Percentiles rank a stretch among this genome's conserved stretches.
These are phyloP conservation scores for Myotis vivesi DNA, from an alignment of 2,797 vertebrate genomes.

Conservation along the genomic window DNA sequence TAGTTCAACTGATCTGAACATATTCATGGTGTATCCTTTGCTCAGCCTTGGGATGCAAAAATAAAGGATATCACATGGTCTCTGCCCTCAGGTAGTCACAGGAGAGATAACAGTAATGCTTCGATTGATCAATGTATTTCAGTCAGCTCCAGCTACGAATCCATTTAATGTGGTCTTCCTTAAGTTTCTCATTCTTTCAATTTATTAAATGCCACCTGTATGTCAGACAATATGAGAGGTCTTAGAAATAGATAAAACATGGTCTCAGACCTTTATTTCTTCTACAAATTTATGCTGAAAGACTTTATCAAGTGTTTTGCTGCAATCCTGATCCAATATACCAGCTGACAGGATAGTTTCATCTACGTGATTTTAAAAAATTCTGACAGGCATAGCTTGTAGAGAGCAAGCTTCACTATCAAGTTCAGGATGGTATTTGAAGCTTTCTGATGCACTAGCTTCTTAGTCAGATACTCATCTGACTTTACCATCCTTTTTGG, in stretches of 20 bases:
- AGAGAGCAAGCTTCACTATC: not conserved
- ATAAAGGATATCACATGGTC: not conserved
- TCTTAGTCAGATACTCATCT: not conserved
- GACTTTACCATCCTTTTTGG: not conserved
- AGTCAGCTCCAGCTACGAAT: not conserved
- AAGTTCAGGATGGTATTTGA: not conserved
- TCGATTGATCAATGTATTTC: not conserved
- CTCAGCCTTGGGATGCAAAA: not conserved
- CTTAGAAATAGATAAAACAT: not conserved
- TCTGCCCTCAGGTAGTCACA: not conserved
- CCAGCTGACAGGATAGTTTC: not conserved
- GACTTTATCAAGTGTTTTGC: not conserved
- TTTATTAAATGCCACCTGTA: not conserved
- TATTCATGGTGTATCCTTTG: not conserved
- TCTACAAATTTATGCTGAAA: slow-evolving; percentile 4
- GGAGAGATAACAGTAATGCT: not conserved
- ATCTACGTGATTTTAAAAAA: not conserved
- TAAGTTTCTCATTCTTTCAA: not conserved
- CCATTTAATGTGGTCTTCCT: not conserved
- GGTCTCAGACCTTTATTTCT: not conserved
- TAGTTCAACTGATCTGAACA: not conserved
- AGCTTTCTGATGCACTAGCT: not conserved
- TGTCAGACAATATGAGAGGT: not conserved
- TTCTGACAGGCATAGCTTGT: not conserved
- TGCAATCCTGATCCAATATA: not conserved